phyloP scores from a whole-genome alignment of 2,113 vertebrate species.

The Larimichthys polyactis region DNA sequence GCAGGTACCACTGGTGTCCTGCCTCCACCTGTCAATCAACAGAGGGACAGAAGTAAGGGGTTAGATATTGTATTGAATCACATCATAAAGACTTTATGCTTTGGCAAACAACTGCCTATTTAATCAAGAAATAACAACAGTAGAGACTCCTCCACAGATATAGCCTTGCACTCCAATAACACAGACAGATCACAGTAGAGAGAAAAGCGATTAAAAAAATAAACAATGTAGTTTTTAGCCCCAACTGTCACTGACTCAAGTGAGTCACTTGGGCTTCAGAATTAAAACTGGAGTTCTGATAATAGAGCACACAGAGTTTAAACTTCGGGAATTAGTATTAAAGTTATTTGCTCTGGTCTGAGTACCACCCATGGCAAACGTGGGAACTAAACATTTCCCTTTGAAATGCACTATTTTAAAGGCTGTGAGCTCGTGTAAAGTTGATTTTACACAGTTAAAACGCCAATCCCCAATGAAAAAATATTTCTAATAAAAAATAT shows the following conservation, averaged over 20 bases:
- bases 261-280: too few species aligned
- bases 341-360: background rate
- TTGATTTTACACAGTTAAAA: background rate
- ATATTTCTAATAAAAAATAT: too few species aligned
- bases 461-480: background rate
- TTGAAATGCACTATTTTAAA: background rate
- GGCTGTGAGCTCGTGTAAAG: background rate
- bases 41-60: background rate
- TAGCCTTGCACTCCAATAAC: too few species aligned
- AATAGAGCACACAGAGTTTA: too few species aligned
- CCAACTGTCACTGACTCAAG: background rate
- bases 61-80: background rate
- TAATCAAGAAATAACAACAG: background rate
- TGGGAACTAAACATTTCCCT: background rate
- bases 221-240: background rate
- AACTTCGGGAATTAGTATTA: too few species aligned
- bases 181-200: too few species aligned
- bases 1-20: constrained; percentile 98
- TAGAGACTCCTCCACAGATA: background rate
- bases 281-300: too few species aligned
- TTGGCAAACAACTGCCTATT: background rate
- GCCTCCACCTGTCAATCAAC: constrained; percentile 91
- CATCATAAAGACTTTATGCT: background rate
- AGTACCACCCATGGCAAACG: background rate
- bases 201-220: too few species aligned